phyloP scores from a whole-genome alignment of 2,113 vertebrate genomes.

The Triplophysa siluroides region DNA sequence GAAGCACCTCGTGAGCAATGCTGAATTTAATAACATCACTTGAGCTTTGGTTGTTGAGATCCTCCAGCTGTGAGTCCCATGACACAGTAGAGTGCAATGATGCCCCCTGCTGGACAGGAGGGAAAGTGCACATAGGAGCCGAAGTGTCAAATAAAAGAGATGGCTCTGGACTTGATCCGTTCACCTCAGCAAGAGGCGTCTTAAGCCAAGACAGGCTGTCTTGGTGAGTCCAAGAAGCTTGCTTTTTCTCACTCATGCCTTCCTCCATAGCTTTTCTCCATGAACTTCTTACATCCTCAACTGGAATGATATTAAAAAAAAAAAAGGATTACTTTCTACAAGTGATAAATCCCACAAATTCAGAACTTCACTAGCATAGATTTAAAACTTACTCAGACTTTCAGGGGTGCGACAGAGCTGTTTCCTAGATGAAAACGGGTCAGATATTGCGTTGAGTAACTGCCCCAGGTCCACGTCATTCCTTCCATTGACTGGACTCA shows the following conservation, averaged over 20 bases:
- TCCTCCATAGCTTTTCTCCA: constrained; percentile 74
- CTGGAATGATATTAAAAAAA: constrained; percentile 50
- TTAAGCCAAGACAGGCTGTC: not conserved
- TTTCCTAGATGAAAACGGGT: constrained; percentile 81
- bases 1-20: constrained; percentile 69
- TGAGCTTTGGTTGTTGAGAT: constrained; percentile 42
- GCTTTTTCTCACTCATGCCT: constrained; percentile 57
- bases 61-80: constrained; percentile 60
- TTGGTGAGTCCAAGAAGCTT: not conserved
- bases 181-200: not conserved
- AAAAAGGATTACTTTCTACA: not conserved
- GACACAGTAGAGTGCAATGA: constrained; percentile 45
- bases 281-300: constrained; percentile 71
- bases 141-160: not conserved
- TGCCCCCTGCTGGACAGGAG: constrained; percentile 45
- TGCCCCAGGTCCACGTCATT: constrained; percentile 71
- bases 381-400: constrained; percentile 79
- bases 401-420: constrained; percentile 87
- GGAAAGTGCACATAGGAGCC: not conserved
- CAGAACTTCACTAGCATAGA: accelerated
- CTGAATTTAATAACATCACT: constrained; percentile 61
- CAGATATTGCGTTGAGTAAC: constrained; percentile 68
- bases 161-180: not conserved
- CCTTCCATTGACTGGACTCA: constrained; percentile 57
- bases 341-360: not conserved